Percentiles rank a stretch among this genome's conserved stretches.
These are phyloP conservation scores for Porites lutea DNA, from an alignment of 64 coral and sea anemone species.

Conservation along the genomic window DNA sequence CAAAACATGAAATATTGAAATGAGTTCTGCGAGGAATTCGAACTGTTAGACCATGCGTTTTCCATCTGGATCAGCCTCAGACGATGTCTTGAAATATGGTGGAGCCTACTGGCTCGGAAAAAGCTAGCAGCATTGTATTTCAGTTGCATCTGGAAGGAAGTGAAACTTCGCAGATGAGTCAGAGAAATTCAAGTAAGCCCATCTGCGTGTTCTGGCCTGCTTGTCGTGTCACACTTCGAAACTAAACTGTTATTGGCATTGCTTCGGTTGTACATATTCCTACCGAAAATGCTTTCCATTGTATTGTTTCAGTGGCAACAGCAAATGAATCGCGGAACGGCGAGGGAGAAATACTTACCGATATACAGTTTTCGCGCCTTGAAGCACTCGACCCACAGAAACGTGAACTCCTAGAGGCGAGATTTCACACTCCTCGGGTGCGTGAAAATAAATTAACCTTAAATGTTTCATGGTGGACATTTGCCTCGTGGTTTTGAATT, in stretches of 20 bases:
- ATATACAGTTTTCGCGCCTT: conserved; percentile 63
- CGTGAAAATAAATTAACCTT: neutral
- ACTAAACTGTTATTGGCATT: neutral
- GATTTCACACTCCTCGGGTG: conserved; percentile 76
- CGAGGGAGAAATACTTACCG: conserved; percentile 2
- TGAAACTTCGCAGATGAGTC: conserved; percentile 48
- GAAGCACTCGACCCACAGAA: conserved; percentile 77
- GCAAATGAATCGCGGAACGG: neutral
- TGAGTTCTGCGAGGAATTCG: neutral
- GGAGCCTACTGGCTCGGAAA: conserved; percentile 20
- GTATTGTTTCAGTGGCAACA: conserved; percentile 5
- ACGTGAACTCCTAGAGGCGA: conserved; percentile 71
- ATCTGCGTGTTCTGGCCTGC: neutral
- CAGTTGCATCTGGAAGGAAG: conserved; percentile 63
- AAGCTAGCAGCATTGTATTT: conserved; percentile 43
- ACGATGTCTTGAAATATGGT: conserved; percentile 33
- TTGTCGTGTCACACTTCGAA: neutral
- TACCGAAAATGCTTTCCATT: neutral
- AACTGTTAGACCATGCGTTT: neutral
- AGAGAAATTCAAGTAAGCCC: conserved; percentile 9
- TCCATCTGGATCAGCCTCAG: neutral
- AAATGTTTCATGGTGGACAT: neutral
- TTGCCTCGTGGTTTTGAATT: neutral
- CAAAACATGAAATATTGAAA: neutral
- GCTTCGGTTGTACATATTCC: too few relatives aligned